phyloP scores from a whole-genome alignment of 2,113 vertebrate genomes.

The Lepus americanus region DNA sequence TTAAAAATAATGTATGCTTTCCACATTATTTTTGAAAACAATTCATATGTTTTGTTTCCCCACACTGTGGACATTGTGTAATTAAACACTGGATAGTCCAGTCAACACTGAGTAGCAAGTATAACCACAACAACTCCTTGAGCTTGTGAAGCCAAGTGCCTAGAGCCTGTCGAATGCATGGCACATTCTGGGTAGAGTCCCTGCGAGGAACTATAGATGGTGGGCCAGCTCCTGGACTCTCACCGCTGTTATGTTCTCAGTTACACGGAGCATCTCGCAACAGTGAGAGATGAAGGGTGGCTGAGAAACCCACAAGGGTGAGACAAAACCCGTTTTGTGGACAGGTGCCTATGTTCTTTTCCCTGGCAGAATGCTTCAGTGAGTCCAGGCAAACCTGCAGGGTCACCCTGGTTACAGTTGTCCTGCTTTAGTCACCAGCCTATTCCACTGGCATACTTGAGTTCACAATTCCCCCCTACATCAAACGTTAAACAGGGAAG shows the following conservation, averaged over 20 bases:
- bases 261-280: accelerated
- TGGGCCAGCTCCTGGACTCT: neutral
- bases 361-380: neutral
- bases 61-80: no score
- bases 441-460: neutral
- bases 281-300: neutral
- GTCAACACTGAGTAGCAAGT: neutral
- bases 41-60: no score
- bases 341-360: accelerated
- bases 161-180: no score
- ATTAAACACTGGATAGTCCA: accelerated
- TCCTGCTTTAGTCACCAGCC: neutral
- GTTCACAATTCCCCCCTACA: neutral
- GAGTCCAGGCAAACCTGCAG: neutral
- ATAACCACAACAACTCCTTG: neutral
- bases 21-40: no score
- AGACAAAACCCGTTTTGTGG: neutral
- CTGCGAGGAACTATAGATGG: accelerated
- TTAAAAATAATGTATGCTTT: no score
- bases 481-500: neutral
- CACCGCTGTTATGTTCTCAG: neutral
- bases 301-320: neutral
- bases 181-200: neutral
- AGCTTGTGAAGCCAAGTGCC: neutral
- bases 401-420: neutral